Evolutionary conservation across 2,113 vertebrate species (phyloP).

Genomic region (Arothron firmamentum): DNA sequence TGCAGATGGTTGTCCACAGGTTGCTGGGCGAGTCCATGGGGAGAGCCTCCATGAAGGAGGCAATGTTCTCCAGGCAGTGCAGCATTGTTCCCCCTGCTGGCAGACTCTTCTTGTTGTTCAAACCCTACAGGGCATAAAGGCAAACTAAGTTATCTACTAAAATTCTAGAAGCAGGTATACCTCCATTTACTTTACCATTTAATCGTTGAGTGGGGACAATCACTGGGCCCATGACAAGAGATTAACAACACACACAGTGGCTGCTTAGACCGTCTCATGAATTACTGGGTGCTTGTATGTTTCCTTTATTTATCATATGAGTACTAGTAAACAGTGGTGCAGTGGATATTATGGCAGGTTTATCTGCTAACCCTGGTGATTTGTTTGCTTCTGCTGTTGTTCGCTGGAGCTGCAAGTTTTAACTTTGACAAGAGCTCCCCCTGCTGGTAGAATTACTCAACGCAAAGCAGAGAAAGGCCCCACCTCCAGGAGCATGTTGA

Average conservation of each 20-base stretch:
- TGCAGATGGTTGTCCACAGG: conserved; percentile 97
- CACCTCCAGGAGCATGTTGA: conserved; percentile 97
- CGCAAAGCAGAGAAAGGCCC: background rate
- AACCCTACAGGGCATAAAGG: conserved; percentile 76
- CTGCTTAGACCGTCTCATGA: conserved; percentile 16
- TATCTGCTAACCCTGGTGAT: conserved; percentile 19
- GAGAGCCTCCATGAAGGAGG: conserved; percentile 96
- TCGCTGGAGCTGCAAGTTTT: background rate
- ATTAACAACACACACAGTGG: conserved; percentile 15
- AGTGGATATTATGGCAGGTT: conserved; percentile 22
- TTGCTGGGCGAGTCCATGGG: conserved; percentile 98
- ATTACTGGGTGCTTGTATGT: conserved; percentile 12
- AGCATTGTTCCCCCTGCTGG: conserved; percentile 96
- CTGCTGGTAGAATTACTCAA: conserved; percentile 60
- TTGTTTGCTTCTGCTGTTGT: conserved; percentile 37
- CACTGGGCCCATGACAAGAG: conserved; percentile 22
- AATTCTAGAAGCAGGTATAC: conserved; percentile 33
- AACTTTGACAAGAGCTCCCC: conserved; percentile 67
- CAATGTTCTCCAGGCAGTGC: conserved; percentile 96
- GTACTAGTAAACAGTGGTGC: conserved; percentile 32
- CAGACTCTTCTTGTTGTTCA: conserved; percentile 97
- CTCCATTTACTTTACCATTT: conserved; percentile 59
- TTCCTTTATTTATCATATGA: conserved; percentile 28
- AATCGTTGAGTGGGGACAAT: conserved; percentile 55
- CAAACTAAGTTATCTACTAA: conserved; percentile 58